Base-by-base conservation (phyloP, 2,113 vertebrate genomes). In the Channa argus region DNA sequence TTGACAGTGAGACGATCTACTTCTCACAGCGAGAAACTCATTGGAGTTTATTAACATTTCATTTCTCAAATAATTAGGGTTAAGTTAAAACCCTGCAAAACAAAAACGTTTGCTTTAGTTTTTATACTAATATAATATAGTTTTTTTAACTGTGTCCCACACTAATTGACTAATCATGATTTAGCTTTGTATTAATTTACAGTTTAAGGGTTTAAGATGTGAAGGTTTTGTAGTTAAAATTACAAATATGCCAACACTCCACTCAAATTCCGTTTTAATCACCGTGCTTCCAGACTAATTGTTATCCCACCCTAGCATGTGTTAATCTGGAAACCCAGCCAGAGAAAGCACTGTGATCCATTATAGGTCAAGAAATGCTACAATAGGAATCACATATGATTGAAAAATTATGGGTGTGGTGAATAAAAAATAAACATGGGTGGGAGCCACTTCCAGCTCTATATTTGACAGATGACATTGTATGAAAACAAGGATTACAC, bases 401-500 rank as follows among this genome's bases (percentile, higher is more conserved):
- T 83, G 77, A 77, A 75, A 81, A 85, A 82, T 67, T 6, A 82
- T 73, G 66, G 59, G 79, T 80, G 82, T 64, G 79, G 77, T 60
- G 64, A 39, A 47, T 43, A 51, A 67, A 84, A 86, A 87, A 82
- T 71, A 88, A 86, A 91, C 80, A 84, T 8, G 51, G 70, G 74
- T 80, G 62, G 74, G 70, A 80, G 76, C 62, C 68, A 73, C 86
- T 76, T 79, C 63, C 49, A 83, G 71, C 58, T 84, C 71, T 74
- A 15, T 49, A 74, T 84, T 71, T 89, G 85, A 85, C 81, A 77
- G 77, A 69, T 84, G 86, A 89, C 79, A 79, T 59, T 49, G 70
- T 47, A 70, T 49, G 61, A 88, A 91, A 88, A 85, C 84, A 86
- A 37, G 77, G 74, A 90, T 90, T 82, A 87, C 65, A 38, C 65